phyloP scores from a whole-genome alignment of 1,140 invertebrate genomes.

The Neuroterus valhalla region DNA sequence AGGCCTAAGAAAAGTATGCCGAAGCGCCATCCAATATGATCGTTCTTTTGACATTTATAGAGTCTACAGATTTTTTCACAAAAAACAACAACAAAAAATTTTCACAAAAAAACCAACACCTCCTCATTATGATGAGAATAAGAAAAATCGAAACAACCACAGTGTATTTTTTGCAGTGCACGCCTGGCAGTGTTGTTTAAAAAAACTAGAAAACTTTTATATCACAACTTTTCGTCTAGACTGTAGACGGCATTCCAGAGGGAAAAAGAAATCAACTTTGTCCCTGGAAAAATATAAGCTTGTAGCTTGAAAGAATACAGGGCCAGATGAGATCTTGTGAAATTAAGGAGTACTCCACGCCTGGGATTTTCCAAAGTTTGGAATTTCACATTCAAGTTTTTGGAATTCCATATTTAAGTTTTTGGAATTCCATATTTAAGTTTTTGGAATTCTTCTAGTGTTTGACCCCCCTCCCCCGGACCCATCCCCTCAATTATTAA shows the following conservation, averaged over 20 bases:
- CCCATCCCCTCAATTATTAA: too few relatives aligned
- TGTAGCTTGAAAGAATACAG: slow-evolving; percentile 1
- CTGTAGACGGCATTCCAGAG: slow-evolving; percentile 18
- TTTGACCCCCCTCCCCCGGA: too few relatives aligned
- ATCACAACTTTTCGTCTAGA: slow-evolving; percentile 9
- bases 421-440: too few relatives aligned
- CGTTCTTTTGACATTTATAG: too few relatives aligned
- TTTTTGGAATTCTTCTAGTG: too few relatives aligned
- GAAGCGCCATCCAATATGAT: too few relatives aligned
- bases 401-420: too few relatives aligned
- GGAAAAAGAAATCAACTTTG: slow-evolving; percentile 9
- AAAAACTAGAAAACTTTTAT: slow-evolving; percentile 14
- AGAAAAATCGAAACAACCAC: not conserved
- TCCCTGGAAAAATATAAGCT: not conserved
- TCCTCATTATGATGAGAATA: not conserved
- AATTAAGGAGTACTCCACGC: not conserved
- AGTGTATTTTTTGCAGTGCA: not conserved
- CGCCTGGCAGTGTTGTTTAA: not conserved
- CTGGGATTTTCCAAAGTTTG: not conserved
- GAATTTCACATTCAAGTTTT: too few relatives aligned
- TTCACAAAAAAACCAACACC: not conserved
- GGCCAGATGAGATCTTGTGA: not conserved
- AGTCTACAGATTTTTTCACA: not conserved
- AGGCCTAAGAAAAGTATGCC: too few relatives aligned
- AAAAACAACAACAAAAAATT: not conserved